Base-by-base conservation (phyloP, 2,113 vertebrate species). In the Motacilla alba region DNA sequence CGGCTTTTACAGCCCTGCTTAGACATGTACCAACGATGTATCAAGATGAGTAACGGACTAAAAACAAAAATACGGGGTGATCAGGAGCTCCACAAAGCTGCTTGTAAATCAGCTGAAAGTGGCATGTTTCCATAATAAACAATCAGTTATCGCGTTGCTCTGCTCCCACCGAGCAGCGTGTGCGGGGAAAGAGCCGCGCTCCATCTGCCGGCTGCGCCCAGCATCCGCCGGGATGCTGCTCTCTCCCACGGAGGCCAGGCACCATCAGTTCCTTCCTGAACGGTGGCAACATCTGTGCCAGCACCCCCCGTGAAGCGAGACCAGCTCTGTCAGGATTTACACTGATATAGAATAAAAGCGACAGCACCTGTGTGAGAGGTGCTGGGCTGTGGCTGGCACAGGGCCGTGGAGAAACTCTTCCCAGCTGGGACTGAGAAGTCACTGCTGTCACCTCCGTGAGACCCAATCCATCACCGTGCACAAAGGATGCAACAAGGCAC, bases 71-170 rank as follows among this genome's bases (percentile, higher is more conserved):
- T 21, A 82, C 72, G 8, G 87, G 67, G 91, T 3, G 3, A 89
- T 82, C 94, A 76, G 95, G 89, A 95, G 83, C 90, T 83, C 77
- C 74, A 37, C 78, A 46, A 63, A 94, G 77, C 92, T 89, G 96
- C 91, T 63, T 96, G 83, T 93, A 96, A 96, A 96, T 94, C 93
- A 92, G 33, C 80, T 11, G 15, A 2, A 82, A 84, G 80, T 44
- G 95, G 91, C 93, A 43, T 60, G 80, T 94, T 96, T 96, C 96
- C 97, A 95, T n/a, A 75, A 92, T 31, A 95, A 96, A 94, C 94
- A 96, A 63, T 22, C 66, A 23, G 31, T 78, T 95, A 94, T 95
- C 69, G 52, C 41, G 7, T 14, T 26, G 74, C 86, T 79, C 74
- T 18, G 83, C 74, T 87, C 80, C 83, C 85, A 37, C 43, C 88